Conservation (phyloP, 2,797 vertebrate species). For the Bucorvus abyssinicus region DNA sequence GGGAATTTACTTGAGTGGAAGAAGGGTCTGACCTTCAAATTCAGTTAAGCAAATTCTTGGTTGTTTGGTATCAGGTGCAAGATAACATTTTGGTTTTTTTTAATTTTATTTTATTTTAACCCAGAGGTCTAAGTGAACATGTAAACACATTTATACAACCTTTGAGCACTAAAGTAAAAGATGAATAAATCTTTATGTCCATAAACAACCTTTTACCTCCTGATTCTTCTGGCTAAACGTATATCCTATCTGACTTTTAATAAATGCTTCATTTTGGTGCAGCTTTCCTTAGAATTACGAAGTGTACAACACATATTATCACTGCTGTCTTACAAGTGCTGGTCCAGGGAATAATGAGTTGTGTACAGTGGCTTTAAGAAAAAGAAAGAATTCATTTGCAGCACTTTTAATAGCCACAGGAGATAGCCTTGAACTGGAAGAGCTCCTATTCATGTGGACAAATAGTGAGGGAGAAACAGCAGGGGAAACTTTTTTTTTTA, state of each 20-base stretch:
- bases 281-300: background rate
- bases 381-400: background rate
- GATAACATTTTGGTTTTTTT: background rate
- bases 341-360: background rate
- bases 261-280: background rate
- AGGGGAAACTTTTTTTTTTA: background rate
- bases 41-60: background rate
- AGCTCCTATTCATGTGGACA: background rate
- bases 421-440: background rate
- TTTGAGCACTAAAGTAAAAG: background rate
- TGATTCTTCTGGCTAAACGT: background rate
- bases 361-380: background rate
- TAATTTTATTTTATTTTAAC: background rate
- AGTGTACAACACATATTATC: background rate
- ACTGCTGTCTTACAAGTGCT: background rate
- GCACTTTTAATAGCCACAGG: background rate
- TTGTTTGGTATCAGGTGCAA: background rate
- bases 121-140: background rate
- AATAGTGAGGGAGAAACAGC: background rate
- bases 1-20: background rate
- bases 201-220: background rate
- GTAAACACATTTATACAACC: background rate
- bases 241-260: background rate
- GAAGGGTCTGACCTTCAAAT: conserved; percentile 22
- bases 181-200: background rate